Percentiles rank a stretch among this genome's conserved stretches.
These are phyloP conservation scores for Eubasilissa regina DNA, from an alignment of 1,140 invertebrate species.

Conservation along the genomic window DNA sequence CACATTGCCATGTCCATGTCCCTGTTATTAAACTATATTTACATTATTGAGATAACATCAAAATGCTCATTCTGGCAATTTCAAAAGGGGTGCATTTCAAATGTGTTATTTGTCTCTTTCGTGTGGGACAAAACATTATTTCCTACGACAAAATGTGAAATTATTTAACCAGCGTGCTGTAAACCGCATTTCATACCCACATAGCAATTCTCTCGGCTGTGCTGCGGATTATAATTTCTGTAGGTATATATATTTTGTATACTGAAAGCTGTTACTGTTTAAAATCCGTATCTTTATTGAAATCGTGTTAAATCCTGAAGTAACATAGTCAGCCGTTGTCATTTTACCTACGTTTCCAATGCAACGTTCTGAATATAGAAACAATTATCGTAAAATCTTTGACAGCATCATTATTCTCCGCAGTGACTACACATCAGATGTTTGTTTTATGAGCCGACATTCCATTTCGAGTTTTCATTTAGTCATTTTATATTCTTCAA, in stretches of 20 bases:
- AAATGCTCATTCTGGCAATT: too few species aligned
- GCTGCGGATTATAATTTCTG: neutral
- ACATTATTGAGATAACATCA: too few species aligned
- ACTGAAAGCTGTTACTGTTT: constrained; percentile 22
- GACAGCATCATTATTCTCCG: constrained; percentile 7
- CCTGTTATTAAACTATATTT: too few species aligned
- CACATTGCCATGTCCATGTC: too few species aligned
- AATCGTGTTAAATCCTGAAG: constrained; percentile 24
- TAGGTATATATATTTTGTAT: constrained; percentile 6
- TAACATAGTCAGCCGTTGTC: constrained; percentile 1
- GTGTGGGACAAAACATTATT: too few species aligned
- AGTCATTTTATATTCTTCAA: too few species aligned
- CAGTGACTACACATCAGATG: neutral
- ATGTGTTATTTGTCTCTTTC: too few species aligned
- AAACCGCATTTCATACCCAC: constrained; percentile 16
- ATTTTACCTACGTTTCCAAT: neutral
- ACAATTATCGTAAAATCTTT: neutral
- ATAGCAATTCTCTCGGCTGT: neutral
- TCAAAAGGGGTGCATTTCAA: too few species aligned
- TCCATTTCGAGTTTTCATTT: too few species aligned
- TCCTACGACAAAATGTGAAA: neutral
- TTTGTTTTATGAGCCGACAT: too few species aligned
- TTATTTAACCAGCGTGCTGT: constrained; percentile 3
- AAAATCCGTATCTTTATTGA: constrained; percentile 36
- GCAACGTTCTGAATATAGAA: neutral